Evolutionary conservation across 2,797 vertebrate species (phyloP), one percentile per base, ranked within the genome.

Genomic region (Lithobates sylvaticus): DNA sequence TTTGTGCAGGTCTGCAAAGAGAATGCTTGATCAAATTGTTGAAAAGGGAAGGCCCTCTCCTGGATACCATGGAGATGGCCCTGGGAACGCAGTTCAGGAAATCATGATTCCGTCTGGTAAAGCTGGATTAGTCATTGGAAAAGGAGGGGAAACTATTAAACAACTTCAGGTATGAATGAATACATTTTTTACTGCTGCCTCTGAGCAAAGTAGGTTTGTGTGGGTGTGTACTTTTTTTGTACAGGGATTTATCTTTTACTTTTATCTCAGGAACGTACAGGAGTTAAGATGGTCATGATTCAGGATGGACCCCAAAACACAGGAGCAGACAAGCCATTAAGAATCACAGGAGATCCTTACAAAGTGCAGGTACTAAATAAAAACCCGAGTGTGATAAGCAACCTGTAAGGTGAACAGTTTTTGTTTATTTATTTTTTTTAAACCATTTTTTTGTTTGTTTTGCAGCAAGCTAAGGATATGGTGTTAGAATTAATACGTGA

Each of bases 271-370:
- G 98, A 99, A 83, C 94, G 98, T 72, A 97, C 98, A 65, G 98
- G 98, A 83, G 98, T 99, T 76, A 99, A 99, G 93, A 99, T 99
- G 98, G 98, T 99, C 36, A 99, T 99, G 98, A 99, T 99, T 92
- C 98, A 99, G 90, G 98, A 99, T 61, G 98, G 98, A 5, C 98
- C 98, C 18, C 98, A 99, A 90, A 99, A 99, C 92, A 99, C 98
- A 80, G 98, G 98, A 5, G 96, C 98, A 86, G 98, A 99, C 92
- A 99, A 99, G 89, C 98, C 98, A 27, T 97, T 99, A 83, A 95
- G 98, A 89, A 99, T 99, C 92, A 98, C 98, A 78, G 98, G 98
- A 88, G 98, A 99, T 88, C 97, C 97, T n/a, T 99, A 97, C 86
- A 99, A 99, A 97, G 98, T 99, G 91, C 98, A 99, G 90, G 98